Base-by-base conservation (phyloP, 2,888 invertebrate genomes). In the Brachyptera risi region DNA sequence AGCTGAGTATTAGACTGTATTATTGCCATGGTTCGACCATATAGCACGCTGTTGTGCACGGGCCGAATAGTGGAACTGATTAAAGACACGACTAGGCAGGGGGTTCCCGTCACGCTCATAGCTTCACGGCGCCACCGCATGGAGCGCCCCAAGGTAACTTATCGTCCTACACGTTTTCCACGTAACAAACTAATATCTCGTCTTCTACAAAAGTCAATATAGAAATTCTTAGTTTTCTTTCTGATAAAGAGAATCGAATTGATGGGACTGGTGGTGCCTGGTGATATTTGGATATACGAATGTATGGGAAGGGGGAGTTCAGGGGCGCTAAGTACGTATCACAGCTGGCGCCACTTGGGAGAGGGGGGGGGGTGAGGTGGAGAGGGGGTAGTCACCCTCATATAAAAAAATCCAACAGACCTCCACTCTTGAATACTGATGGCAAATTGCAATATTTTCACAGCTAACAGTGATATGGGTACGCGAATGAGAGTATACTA, bases 331-430 rank as follows among this genome's bases (percentile, higher is more conserved):
- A 58, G 58, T 58, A 49, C 49, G 49, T 27, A 35, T 31, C 37
- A 47, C 58, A 58, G 47, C 47, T 58, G 58, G 58, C 58, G 58
- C 58, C 58, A 58, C 47, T 58, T 56, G 37, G 17, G 56, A 17
- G 24, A 24, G 47, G 58, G 58, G 58, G 42, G 27, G 44, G 44
- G n/a, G n/a, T n/a, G n/a, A n/a, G n/a, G n/a, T n/a, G n/a, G n/a
- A n/a, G n/a, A n/a, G n/a, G n/a, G 44, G 56, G 35, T 35, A n/a
- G 23, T 47, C 37, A 54, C 35, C 54, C 31, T 54, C 54, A 31
- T 37, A 35, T 35, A 35, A 31, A 54, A 37, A 54, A 31, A 19
- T n/a, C 54, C 54, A 35, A 35, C 35, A 54, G 54, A 54, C 54
- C 54, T 54, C 54, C 17, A 19, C 54, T 37, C 54, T 37, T 54